Evolutionary conservation across 2,888 invertebrate species (phyloP).

Genomic region (Dioctria linearis): DNA sequence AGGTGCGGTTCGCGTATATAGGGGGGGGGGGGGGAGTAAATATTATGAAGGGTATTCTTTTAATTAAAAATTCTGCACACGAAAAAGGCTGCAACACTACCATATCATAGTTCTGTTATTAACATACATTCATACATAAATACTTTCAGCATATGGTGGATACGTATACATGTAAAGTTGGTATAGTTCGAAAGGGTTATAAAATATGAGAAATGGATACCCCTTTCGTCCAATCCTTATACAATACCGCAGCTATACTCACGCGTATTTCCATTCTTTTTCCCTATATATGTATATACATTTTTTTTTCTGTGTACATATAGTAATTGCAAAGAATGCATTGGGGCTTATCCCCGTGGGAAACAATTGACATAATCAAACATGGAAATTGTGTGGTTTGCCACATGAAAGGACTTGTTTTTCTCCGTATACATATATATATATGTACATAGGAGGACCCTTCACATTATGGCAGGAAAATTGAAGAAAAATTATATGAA

Average conservation of each 20-base stretch:
- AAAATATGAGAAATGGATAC: conserved; percentile 17
- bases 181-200: too few species aligned
- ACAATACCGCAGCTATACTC: background rate
- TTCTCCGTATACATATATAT: background rate
- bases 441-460: background rate
- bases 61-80: conserved; percentile 55
- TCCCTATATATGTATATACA: too few species aligned
- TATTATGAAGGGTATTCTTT: conserved; percentile 36
- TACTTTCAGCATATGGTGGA: too few species aligned
- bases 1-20: too few species aligned
- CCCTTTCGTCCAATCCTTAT: background rate
- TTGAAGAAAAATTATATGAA: background rate
- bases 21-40: background rate
- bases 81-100: conserved; percentile 48
- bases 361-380: conserved; percentile 42
- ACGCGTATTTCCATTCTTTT: background rate
- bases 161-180: too few species aligned
- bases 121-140: too few species aligned
- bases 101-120: conserved; percentile 4
- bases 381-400: conserved; percentile 37
- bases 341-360: conserved; percentile 15
- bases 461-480: background rate
- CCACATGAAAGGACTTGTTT: conserved; percentile 1
- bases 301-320: too few species aligned
- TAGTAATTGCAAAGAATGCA: conserved; percentile 19